Percentiles rank a stretch among this genome's conserved stretches.
Evolutionary conservation across 2,888 invertebrate genomes (phyloP).

Genomic region (Noctua pronuba): DNA sequence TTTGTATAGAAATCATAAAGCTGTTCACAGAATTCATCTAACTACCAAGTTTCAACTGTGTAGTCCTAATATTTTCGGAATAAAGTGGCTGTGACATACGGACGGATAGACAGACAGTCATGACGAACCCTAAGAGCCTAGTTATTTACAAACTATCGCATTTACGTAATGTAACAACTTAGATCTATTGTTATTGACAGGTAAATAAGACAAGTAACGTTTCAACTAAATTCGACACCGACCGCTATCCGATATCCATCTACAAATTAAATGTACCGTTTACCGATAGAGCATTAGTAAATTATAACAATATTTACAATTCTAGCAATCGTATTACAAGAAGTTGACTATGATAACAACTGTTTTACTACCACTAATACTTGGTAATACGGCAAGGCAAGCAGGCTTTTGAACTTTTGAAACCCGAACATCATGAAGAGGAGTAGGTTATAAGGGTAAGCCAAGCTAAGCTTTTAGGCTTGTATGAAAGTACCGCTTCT

Average conservation of each 20-base stretch:
- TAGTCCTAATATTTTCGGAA: too few relatives aligned
- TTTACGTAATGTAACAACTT: not conserved
- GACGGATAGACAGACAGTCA: too few relatives aligned
- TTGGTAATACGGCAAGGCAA: not conserved
- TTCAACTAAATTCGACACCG: not conserved
- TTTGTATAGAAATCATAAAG: too few relatives aligned
- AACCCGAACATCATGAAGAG: too few relatives aligned
- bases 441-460: too few relatives aligned
- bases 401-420: too few relatives aligned
- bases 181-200: not conserved
- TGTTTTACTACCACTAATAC: not conserved
- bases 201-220: not conserved
- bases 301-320: conserved; percentile 23
- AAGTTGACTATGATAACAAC: conserved; percentile 2
- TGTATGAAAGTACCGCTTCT: too few relatives aligned
- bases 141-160: not conserved
- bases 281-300: conserved; percentile 27
- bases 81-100: too few relatives aligned
- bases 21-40: too few relatives aligned
- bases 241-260: not conserved
- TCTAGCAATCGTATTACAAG: not conserved
- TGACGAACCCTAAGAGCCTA: too few relatives aligned
- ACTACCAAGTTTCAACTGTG: too few relatives aligned
- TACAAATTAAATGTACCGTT: conserved; percentile 12
- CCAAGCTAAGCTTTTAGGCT: too few relatives aligned